Percentiles rank a stretch among this genome's conserved stretches.
Evolutionary conservation across 2,888 invertebrate species (phyloP).

Genomic region (Dynastes tityus): DNA sequence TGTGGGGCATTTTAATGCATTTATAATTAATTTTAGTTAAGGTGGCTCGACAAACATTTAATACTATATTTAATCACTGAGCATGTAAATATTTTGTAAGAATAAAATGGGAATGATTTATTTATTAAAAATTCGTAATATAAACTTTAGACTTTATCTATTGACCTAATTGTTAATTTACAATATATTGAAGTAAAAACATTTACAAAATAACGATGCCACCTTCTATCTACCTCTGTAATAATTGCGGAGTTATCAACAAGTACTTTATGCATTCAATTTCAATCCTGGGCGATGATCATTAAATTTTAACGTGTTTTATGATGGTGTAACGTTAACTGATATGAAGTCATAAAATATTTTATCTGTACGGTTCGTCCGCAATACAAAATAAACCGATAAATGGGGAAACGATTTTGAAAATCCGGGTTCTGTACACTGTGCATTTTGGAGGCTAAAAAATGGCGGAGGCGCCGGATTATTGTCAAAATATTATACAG

Average conservation of each 20-base stretch:
- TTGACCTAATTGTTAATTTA: no score
- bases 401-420: slow-evolving; percentile 21
- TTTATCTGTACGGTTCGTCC: slow-evolving; percentile 16
- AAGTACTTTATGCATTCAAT: slow-evolving; percentile 23
- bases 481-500: no score
- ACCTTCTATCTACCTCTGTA: not conserved
- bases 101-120: no score
- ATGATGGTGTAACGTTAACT: slow-evolving; percentile 40
- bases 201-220: no score
- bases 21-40: not conserved
- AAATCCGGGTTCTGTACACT: not conserved
- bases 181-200: no score
- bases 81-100: no score
- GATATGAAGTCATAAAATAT: slow-evolving; percentile 41
- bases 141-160: no score
- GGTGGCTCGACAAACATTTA: not conserved
- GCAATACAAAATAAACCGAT: slow-evolving; percentile 26
- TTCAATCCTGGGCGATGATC: slow-evolving; percentile 26
- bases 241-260: slow-evolving; percentile 19
- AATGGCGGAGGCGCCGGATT: no score
- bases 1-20: not conserved
- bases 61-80: no score
- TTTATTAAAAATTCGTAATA: no score
- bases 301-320: slow-evolving; percentile 34
- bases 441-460: no score